phyloP scores from a whole-genome alignment of 1,140 invertebrate species.

The Habropoda laboriosa region DNA sequence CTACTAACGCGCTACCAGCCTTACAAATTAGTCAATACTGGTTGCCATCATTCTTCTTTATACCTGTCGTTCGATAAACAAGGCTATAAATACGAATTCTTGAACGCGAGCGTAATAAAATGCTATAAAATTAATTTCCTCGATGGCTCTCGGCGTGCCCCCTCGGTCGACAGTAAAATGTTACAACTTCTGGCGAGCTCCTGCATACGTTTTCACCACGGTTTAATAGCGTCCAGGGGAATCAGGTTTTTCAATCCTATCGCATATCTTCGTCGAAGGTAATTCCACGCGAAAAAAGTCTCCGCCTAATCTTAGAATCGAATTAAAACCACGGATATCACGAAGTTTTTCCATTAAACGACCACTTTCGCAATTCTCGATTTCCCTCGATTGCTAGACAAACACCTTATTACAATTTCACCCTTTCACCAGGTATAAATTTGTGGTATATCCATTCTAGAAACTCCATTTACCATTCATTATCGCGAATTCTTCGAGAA shows the following conservation, averaged over 20 bases:
- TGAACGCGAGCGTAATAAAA: background rate
- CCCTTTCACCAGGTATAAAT: no score
- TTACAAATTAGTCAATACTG: background rate
- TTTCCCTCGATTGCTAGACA: no score
- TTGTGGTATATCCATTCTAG: no score
- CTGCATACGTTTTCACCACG: background rate
- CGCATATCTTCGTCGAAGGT: background rate
- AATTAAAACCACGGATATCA: no score
- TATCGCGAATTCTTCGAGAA: no score
- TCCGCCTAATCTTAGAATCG: no score
- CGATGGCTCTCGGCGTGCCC: background rate
- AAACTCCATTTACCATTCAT: no score
- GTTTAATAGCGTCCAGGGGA: background rate
- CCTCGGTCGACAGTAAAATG: background rate
- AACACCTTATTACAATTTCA: no score
- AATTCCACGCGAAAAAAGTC: no score
- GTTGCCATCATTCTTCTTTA: background rate
- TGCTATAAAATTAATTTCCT: background rate
- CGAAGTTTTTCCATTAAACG: no score
- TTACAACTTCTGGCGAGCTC: background rate
- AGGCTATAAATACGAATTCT: background rate
- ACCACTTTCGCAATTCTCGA: no score
- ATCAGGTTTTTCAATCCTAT: background rate
- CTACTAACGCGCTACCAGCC: background rate
- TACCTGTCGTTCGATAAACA: background rate